Evolutionary conservation across 2,797 vertebrate species (phyloP).

Genomic region (Luscinia luscinia): DNA sequence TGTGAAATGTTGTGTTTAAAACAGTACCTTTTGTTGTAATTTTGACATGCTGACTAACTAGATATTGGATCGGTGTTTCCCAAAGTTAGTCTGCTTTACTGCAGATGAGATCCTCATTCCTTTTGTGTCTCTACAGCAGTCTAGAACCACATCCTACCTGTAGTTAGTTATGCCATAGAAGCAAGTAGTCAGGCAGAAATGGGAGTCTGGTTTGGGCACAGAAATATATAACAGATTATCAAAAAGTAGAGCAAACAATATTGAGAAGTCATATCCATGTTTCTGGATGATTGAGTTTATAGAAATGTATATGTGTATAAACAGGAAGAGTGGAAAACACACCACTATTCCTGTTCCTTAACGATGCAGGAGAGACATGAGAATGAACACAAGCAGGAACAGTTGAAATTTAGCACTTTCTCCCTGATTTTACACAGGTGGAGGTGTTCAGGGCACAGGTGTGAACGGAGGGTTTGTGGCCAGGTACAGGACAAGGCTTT

Average conservation of each 20-base stretch:
- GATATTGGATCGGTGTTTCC: not conserved
- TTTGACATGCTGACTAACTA: not conserved
- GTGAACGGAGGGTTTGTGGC: not conserved
- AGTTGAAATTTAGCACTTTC: not conserved
- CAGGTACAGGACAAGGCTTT: not conserved
- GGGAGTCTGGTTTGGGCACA: not conserved
- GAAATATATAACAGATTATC: not conserved
- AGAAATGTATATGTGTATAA: rapidly evolving
- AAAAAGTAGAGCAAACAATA: not conserved
- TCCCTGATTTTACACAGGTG: not conserved
- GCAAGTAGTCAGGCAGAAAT: not conserved
- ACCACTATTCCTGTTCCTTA: not conserved
- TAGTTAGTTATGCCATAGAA: too few relatives aligned
- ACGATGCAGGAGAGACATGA: not conserved
- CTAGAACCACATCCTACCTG: not conserved
- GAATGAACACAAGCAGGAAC: not conserved
- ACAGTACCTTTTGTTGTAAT: not conserved
- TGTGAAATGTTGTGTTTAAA: slow-evolving; percentile 1
- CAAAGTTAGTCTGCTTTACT: not conserved
- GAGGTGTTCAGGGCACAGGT: not conserved
- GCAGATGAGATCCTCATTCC: not conserved
- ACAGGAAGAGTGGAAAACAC: not conserved
- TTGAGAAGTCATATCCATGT: not conserved
- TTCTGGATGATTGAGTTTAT: not conserved
- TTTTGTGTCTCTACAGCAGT: not conserved